phyloP scores from a whole-genome alignment of 2,797 vertebrate species.

The Argentina silus region DNA sequence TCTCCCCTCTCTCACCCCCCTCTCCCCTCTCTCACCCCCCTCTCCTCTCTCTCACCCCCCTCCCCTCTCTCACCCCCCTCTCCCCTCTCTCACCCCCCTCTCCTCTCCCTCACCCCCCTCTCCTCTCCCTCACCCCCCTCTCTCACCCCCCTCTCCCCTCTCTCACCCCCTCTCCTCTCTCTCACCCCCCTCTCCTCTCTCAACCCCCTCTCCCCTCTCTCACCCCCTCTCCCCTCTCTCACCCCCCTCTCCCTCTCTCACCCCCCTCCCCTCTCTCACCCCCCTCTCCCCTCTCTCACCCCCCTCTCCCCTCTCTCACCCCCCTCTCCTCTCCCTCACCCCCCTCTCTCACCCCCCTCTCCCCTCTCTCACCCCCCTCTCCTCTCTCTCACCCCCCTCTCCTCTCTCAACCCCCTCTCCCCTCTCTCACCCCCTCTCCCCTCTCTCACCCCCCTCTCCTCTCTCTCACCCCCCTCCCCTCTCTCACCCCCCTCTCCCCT shows the following conservation, averaged over 20 bases:
- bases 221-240: too few species aligned
- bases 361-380: not conserved
- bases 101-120: not conserved
- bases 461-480: too few species aligned
- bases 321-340: constrained; percentile 51
- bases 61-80: constrained; percentile 25
- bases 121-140: constrained; percentile 46
- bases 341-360: constrained; percentile 17
- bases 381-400: too few species aligned
- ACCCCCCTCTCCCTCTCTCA: too few species aligned
- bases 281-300: too few species aligned
- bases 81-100: not conserved
- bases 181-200: too few species aligned
- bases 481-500: too few species aligned
- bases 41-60: constrained; percentile 48
- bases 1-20: too few species aligned
- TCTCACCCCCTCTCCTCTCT: constrained; percentile 52
- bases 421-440: not conserved
- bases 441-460: not conserved
- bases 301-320: constrained; percentile 24
- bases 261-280: too few species aligned
- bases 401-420: constrained; percentile 72
- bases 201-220: too few species aligned
- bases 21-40: constrained; percentile 53
- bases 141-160: constrained; percentile 29